Conservation (phyloP, 2,113 vertebrate genomes). For the Phylloscopus whistleri region DNA sequence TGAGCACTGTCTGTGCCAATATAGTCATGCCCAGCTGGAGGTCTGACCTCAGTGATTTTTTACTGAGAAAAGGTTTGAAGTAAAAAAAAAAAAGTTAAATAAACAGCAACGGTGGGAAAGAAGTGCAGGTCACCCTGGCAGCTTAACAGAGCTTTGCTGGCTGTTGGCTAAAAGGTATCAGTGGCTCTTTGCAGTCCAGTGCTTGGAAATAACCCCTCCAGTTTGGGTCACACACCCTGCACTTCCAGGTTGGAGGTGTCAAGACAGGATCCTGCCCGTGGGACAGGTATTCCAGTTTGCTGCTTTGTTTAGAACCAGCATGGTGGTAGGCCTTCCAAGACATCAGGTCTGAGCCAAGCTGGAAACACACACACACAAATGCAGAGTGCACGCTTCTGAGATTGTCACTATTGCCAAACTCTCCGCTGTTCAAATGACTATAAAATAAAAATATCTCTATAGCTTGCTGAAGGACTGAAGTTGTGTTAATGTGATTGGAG, state of each 20-base stretch:
- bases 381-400: neutral
- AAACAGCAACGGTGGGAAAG: neutral
- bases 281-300: neutral
- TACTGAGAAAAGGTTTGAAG: neutral
- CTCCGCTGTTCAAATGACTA: constrained; percentile 3
- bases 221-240: rapidly evolving
- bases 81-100: neutral
- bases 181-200: neutral
- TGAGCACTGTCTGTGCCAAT: neutral
- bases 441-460: constrained; percentile 42
- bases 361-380: neutral
- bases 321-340: neutral
- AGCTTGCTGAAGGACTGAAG: constrained; percentile 41
- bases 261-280: neutral
- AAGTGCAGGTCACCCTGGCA: neutral
- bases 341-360: neutral
- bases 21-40: neutral
- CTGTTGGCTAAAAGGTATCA: neutral
- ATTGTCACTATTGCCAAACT: constrained; percentile 18
- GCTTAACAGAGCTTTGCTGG: neutral
- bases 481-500: neutral
- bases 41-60: neutral
- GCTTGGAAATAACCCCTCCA: neutral
- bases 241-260: neutral
- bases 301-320: neutral